Evolutionary conservation across 2,797 vertebrate species (phyloP).

Genomic region (Gastrophryne carolinensis): DNA sequence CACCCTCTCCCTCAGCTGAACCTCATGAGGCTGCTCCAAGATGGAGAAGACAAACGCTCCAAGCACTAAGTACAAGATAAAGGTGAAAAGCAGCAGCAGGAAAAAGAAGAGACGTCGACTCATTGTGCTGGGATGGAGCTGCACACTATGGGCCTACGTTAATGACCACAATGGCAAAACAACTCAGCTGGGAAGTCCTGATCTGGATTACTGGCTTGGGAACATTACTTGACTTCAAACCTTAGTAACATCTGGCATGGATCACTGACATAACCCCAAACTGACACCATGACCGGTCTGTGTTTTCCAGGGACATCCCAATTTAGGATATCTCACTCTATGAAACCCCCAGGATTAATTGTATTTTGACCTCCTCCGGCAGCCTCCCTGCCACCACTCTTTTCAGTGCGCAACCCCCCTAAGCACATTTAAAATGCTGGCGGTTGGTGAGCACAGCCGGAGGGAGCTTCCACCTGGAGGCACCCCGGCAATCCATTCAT

Average conservation of each 20-base stretch:
- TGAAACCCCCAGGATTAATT: no score
- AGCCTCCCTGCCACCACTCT: no score
- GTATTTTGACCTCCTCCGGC: no score
- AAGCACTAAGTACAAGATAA: neutral
- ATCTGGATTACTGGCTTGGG: neutral
- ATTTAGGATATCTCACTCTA: no score
- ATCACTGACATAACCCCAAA: no score
- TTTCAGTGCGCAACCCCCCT: no score
- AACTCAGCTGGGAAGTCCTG: neutral
- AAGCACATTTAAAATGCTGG: no score
- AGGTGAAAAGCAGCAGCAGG: constrained; percentile 5
- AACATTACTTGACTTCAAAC: neutral
- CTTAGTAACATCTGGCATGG: constrained; percentile 6
- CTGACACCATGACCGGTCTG: no score
- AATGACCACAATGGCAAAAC: neutral
- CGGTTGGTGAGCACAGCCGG: no score
- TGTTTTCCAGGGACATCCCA: no score
- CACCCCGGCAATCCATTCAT: no score
- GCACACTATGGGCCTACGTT: neutral
- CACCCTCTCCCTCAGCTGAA: neutral
- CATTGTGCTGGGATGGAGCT: neutral
- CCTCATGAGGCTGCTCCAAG: constrained; percentile 22
- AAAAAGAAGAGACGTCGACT: neutral
- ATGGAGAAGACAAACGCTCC: constrained; percentile 15
- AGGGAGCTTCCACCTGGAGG: no score